Evolutionary conservation across 2,113 vertebrate genomes (phyloP).

Genomic region (Petrocephalus microphthalmus): DNA sequence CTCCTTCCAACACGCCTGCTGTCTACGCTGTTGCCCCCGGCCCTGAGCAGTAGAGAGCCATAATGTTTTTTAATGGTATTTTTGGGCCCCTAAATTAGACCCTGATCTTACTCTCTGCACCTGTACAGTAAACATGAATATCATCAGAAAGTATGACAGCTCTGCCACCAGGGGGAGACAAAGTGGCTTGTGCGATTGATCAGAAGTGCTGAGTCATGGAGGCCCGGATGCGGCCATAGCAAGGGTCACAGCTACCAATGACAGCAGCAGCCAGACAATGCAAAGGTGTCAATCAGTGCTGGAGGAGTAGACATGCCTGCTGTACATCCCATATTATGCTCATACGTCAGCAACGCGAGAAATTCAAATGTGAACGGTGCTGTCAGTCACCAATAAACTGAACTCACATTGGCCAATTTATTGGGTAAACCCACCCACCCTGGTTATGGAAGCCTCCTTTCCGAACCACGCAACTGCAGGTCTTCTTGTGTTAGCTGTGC

Average conservation of each 20-base stretch:
- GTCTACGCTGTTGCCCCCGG: neutral
- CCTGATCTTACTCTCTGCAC: neutral
- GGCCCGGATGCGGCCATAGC: neutral
- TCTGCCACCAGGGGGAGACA: neutral
- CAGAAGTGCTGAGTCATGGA: conserved; percentile 5
- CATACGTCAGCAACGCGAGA: neutral
- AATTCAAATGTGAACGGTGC: neutral
- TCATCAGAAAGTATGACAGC: neutral
- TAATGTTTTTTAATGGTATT: neutral
- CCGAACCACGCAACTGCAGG: neutral
- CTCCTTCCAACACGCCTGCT: too few relatives aligned
- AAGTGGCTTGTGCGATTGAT: neutral
- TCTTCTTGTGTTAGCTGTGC: neutral
- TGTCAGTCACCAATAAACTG: neutral
- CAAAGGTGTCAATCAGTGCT: neutral
- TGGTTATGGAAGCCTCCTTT: neutral
- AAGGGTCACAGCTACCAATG: neutral
- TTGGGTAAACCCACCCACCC: neutral
- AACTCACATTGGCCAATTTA: neutral
- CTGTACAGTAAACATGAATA: neutral
- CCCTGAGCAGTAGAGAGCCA: neutral
- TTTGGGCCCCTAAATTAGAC: neutral
- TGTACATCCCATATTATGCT: neutral
- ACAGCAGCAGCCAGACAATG: neutral
- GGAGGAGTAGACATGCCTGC: neutral